A percentile compares a stretch with the other conserved stretches of the same genome.
Evolutionary conservation across 2,888 invertebrate genomes (phyloP).

Genomic region (Heliconius ethilla): DNA sequence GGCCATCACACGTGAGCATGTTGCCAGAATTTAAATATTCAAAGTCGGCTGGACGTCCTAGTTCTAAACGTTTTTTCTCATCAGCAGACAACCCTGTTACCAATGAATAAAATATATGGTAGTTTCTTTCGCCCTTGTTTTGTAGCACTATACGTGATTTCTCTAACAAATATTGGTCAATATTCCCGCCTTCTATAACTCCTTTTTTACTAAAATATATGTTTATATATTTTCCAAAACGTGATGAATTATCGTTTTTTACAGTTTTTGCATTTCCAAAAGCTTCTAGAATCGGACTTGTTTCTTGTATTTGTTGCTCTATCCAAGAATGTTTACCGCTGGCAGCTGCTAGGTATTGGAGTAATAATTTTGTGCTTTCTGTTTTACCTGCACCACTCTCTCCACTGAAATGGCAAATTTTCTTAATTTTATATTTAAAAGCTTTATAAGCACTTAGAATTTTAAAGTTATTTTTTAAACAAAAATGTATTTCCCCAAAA

Average conservation of each 20-base stretch:
- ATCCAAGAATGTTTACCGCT: constrained; percentile 98
- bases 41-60: constrained; percentile 88
- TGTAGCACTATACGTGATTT: constrained; percentile 96
- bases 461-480: neutral
- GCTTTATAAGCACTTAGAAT: neutral
- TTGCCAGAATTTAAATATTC: constrained; percentile 91
- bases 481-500: no score
- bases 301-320: constrained; percentile 97
- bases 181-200: constrained; percentile 94
- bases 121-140: constrained; percentile 94
- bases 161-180: constrained; percentile 97
- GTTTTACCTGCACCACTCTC: constrained; percentile 98
- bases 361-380: constrained; percentile 95
- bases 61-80: constrained; percentile 89
- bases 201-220: constrained; percentile 92
- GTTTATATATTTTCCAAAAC: constrained; percentile 98
- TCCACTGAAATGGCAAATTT: constrained; percentile 83
- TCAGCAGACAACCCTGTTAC: constrained; percentile 90
- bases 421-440: neutral
- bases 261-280: constrained; percentile 98
- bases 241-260: constrained; percentile 96
- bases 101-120: constrained; percentile 97
- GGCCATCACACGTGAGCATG: constrained; percentile 88
- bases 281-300: constrained; percentile 97
- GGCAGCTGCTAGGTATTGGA: constrained; percentile 96